Evolutionary conservation across 2,888 invertebrate species (phyloP), one percentile per base, ranked within the genome.

Genomic region (Cheilosia impressa): DNA sequence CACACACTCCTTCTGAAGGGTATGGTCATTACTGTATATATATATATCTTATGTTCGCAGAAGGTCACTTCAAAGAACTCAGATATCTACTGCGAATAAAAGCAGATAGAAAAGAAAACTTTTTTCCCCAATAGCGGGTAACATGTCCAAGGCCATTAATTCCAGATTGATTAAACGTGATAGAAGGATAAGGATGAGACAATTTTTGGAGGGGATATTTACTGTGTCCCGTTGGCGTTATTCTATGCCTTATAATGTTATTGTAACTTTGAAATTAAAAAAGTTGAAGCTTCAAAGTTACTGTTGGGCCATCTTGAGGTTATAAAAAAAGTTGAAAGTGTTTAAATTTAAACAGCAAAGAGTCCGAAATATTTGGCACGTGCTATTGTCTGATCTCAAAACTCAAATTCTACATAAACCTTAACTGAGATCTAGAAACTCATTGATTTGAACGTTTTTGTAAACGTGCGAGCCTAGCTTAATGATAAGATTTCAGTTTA

Each of bases 161-260:
- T 77, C 65, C 41, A 65, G 77, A 82, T 82, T 82, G 77, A 82
- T 82, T 82, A 77, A 77, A 63, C 71, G 53, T 53, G 81, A 82
- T 82, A 82, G 77, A 76, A 53, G 57, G 34, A 57, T 41, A 55
- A 57, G 62, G 50, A 41, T 47, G 55, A 31, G 41, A 19, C 9
- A 2, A 62, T 65, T 65, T 65, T 31, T 47, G 43, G n/a, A 62
- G 53, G n/a, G 34, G 43, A 60, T 53, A 62, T 27, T 45, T 77
- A 55, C 27, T 55, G 24, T 65, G 45, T 62, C 24, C 43, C 17
- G 45, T 55, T 63, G 22, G 22, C 34, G 45, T 63, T 53, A 31
- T 68, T 60, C 13, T 13, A 38, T 38, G 38, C 38, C 60, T 69
- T 55, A 69, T 69, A 62, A 62, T 62, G 77, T 69, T 43, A 47